phyloP scores from a whole-genome alignment of 2,888 invertebrate species.

The Harmothoe impar region DNA sequence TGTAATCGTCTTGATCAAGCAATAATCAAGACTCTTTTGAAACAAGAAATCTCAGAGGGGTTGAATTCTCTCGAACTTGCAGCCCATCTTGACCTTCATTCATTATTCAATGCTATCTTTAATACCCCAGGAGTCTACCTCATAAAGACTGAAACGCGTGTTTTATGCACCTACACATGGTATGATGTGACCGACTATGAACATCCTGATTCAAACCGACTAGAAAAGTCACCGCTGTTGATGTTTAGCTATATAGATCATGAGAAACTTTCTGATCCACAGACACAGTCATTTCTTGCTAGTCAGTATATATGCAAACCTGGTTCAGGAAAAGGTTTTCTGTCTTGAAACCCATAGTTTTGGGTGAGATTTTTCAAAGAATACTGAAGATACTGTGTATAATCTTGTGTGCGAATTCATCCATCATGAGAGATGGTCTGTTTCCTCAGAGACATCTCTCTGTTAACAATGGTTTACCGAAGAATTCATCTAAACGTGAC shows the following conservation, averaged over 20 bases:
- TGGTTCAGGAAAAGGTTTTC: background rate
- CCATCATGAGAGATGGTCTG: background rate
- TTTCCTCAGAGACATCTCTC: background rate
- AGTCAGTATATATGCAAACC: background rate
- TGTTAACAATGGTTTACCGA: background rate
- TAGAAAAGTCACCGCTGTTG: background rate
- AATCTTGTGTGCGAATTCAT: background rate
- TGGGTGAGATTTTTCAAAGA: background rate
- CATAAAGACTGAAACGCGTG: background rate
- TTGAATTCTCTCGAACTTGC: background rate
- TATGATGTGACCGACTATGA: slow-evolving; percentile 24
- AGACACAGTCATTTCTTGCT: background rate
- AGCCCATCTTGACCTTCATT: background rate
- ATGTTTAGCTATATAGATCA: background rate
- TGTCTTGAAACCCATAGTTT: background rate
- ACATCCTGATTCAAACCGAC: background rate
- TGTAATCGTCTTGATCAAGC: background rate
- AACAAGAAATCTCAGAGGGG: background rate
- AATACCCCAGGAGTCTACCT: background rate
- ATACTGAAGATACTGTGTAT: background rate
- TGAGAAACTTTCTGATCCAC: background rate
- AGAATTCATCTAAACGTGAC: background rate
- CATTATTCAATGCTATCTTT: background rate
- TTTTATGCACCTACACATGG: background rate
- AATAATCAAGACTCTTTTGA: background rate